phyloP scores from a whole-genome alignment of 2,797 vertebrate species.

The Hipposideros larvatus region DNA sequence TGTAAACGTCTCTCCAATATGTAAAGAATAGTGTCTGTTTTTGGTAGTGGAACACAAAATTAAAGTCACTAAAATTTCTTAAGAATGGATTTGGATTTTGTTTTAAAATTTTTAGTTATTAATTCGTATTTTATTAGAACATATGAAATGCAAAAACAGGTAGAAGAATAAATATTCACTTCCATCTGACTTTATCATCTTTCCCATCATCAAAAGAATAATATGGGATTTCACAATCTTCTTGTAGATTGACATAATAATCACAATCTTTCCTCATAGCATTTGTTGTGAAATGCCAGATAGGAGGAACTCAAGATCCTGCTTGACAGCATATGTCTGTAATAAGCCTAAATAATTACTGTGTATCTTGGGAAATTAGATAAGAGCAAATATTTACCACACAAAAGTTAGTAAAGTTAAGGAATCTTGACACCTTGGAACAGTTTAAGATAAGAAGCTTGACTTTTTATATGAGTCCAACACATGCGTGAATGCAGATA shows the following conservation, averaged over 20 bases:
- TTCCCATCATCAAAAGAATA: neutral
- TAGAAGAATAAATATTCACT: neutral
- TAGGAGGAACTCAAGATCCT: neutral
- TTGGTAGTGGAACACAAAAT: neutral
- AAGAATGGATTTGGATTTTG: neutral
- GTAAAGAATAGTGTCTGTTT: neutral
- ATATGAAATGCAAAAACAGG: neutral
- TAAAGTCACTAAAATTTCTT: neutral
- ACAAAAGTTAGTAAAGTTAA: neutral
- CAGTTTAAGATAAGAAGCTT: neutral
- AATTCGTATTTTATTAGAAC: neutral
- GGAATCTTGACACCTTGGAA: neutral
- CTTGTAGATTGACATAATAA: neutral
- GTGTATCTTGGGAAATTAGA: neutral
- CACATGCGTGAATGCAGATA: neutral
- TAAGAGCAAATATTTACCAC: neutral
- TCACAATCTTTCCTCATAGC: neutral
- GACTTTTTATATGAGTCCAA: neutral
- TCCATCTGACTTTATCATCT: neutral
- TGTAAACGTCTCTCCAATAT: neutral
- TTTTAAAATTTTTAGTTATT: neutral
- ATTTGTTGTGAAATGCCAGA: neutral
- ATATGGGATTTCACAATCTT: neutral
- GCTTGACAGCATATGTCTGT: neutral
- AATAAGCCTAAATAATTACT: neutral